These are phyloP conservation scores for Chrysopa pallens DNA, from an alignment of 1,140 invertebrate genomes.

Conservation along the genomic window DNA sequence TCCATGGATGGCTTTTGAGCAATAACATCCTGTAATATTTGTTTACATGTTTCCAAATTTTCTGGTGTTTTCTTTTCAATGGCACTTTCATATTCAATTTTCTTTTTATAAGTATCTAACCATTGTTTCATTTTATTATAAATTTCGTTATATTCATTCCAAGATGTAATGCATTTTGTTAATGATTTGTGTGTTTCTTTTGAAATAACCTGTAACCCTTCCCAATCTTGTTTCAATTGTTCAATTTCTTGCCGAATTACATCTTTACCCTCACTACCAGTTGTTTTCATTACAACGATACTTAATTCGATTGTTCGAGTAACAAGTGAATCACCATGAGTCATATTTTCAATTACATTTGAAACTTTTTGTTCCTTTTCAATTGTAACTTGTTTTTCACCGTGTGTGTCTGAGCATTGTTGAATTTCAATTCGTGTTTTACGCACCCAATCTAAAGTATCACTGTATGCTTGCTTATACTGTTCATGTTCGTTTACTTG, in stretches of 20 bases:
- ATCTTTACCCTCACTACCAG: slow-evolving; percentile 72
- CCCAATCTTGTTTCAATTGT: slow-evolving; percentile 73
- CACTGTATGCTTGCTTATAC: slow-evolving; percentile 64
- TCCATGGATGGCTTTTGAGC: slow-evolving; percentile 59
- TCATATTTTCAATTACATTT: slow-evolving; percentile 43
- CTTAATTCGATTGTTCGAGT: slow-evolving; percentile 58
- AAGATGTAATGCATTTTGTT: slow-evolving; percentile 62
- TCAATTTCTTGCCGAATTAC: slow-evolving; percentile 66
- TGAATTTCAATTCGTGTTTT: slow-evolving; percentile 68
- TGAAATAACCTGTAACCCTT: slow-evolving; percentile 61
- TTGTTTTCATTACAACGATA: slow-evolving; percentile 59
- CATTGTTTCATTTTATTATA: slow-evolving; percentile 59
- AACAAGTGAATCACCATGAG: slow-evolving; percentile 52
- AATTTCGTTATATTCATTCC: slow-evolving; percentile 68
- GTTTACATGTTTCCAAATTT: slow-evolving; percentile 58
- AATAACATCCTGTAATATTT: slow-evolving; percentile 55
- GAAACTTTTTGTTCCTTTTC: slow-evolving; percentile 54
- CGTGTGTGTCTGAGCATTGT: slow-evolving; percentile 65
- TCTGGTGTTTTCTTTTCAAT: slow-evolving; percentile 64
- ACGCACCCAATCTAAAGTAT: slow-evolving; percentile 75
- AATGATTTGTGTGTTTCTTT: slow-evolving; percentile 61
- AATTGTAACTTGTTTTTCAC: slow-evolving; percentile 55
- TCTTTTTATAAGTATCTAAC: slow-evolving; percentile 53
- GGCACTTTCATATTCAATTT: slow-evolving; percentile 42
- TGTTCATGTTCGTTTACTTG: slow-evolving; percentile 77